A percentile compares a stretch with the other conserved stretches of the same genome.
Conservation (phyloP, 2,888 invertebrate species). For the Pristionchus maxplancki region DNA sequence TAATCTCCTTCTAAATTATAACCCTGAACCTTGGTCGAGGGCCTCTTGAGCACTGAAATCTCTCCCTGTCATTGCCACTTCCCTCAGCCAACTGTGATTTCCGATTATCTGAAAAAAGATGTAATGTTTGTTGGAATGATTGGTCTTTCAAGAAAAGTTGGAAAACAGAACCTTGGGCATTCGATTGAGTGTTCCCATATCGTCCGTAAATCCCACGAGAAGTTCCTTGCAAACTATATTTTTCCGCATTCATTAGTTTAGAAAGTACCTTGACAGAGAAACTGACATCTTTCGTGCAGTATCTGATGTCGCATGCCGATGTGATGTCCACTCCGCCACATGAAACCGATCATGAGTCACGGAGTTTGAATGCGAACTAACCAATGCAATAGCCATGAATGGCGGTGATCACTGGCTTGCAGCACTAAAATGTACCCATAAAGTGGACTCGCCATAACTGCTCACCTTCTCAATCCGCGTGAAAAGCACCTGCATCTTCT, state of each 20-base stretch:
- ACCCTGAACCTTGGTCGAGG: background rate
- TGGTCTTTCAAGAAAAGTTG: background rate
- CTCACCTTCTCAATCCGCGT: slow-evolving; percentile 84
- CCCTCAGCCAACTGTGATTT: slow-evolving; percentile 89
- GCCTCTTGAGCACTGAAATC: slow-evolving; percentile 83
- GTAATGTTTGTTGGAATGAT: background rate
- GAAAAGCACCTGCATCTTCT: slow-evolving; percentile 86
- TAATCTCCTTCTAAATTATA: background rate
- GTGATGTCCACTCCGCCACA: slow-evolving; percentile 91
- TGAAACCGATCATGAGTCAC: background rate
- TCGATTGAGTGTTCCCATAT: slow-evolving; percentile 93
- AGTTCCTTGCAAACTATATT: slow-evolving; percentile 82
- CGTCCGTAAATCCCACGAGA: slow-evolving; percentile 89
- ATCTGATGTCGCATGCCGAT: slow-evolving; percentile 91
- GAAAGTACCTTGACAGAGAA: slow-evolving; percentile 89
- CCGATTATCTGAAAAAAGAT: slow-evolving; percentile 83
- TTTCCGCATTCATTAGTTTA: too few relatives aligned
- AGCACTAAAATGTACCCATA: slow-evolving; percentile 82
- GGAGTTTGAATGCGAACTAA: background rate
- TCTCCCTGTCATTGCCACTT: slow-evolving; percentile 90
- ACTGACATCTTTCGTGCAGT: slow-evolving; percentile 91
- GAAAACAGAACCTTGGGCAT: slow-evolving; percentile 83
- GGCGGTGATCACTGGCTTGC: slow-evolving; percentile 92
- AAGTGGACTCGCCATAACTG: slow-evolving; percentile 75
- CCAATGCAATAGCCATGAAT: slow-evolving; percentile 90